Evolutionary conservation across 2,113 vertebrate species (phyloP).

Genomic region (Vidua chalybeata): DNA sequence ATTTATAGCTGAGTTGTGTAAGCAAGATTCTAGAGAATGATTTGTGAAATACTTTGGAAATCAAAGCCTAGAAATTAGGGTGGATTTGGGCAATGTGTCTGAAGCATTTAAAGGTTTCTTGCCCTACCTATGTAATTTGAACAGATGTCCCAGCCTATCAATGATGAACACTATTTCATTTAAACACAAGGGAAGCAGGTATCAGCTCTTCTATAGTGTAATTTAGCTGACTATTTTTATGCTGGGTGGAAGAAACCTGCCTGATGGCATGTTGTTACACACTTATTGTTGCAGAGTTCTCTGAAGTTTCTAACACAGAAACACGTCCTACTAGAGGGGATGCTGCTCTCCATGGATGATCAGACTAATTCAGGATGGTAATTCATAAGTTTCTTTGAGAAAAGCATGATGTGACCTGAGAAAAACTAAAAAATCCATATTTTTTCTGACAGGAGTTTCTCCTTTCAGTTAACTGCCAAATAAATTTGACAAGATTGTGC

Average conservation of each 20-base stretch:
- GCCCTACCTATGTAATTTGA: neutral
- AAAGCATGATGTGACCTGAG: neutral
- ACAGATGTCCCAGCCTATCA: neutral
- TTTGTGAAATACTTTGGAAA: neutral
- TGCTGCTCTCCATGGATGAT: neutral
- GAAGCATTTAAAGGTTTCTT: neutral
- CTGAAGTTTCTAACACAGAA: neutral
- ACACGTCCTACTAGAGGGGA: neutral
- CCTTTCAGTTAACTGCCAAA: neutral
- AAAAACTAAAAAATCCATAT: neutral
- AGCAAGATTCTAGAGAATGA: neutral
- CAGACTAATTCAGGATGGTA: neutral
- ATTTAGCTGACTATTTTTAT: neutral
- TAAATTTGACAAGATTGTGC: neutral
- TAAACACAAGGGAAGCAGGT: neutral
- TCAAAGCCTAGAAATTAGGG: neutral
- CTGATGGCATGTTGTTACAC: neutral
- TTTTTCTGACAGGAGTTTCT: neutral
- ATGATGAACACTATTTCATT: neutral
- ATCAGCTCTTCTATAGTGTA: neutral
- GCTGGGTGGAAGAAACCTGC: neutral
- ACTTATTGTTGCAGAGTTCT: neutral
- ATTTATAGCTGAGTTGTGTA: neutral
- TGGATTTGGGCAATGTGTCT: neutral
- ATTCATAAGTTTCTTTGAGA: neutral